Evolutionary conservation across 2,888 invertebrate species (phyloP), one percentile per base, ranked within the genome.

Genomic region (Liopterus haemorrhoidalis): DNA sequence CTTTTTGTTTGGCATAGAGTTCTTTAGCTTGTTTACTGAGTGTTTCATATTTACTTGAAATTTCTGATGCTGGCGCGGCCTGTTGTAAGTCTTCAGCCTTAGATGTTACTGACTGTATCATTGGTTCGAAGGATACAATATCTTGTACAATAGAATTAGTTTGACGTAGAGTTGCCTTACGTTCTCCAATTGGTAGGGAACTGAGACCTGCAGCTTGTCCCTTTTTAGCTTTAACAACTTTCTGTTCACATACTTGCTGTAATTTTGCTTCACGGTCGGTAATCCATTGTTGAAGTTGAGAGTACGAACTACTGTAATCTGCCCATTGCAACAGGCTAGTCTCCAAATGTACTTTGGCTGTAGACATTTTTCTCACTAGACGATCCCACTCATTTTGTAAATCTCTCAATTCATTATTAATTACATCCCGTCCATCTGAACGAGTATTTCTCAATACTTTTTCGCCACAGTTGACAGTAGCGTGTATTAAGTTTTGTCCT

Each of bases 91-190:
- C 91, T 57, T 89, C 90, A 51, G 93, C 94, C 72, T 94, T 95
- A 40, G 85, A 87, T 42, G 90, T 84, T 27, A 94, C 91, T 30
- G 93, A 93, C 66, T 93, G 92, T 58, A 95, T 92, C 89, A 95
- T 93, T 38, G 94, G 94, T 67, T 95, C 93, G 69, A 94, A 92
- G 40, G 93, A 90, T 54, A 92, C 90, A 62, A 95, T 94, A 69
- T 96, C 95, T 71, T 94, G 93, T 30, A 94, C 91, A 62, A 94
- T 89, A 66, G 89, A 91, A 70, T 91, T 90, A 45, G 92, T 92
- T 70, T 90, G 88, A 54, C 92, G 77, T 32, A 93, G 75, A 59
- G 85, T 88, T 4, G 91, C 91, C 68, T 90, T 91, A 42, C 90
- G 76, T 65, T 92, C 92, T 39, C 88, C 89, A 36, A 87, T 78